Evolutionary conservation across 2,113 vertebrate species (phyloP).

Genomic region (Anolis carolinensis): DNA sequence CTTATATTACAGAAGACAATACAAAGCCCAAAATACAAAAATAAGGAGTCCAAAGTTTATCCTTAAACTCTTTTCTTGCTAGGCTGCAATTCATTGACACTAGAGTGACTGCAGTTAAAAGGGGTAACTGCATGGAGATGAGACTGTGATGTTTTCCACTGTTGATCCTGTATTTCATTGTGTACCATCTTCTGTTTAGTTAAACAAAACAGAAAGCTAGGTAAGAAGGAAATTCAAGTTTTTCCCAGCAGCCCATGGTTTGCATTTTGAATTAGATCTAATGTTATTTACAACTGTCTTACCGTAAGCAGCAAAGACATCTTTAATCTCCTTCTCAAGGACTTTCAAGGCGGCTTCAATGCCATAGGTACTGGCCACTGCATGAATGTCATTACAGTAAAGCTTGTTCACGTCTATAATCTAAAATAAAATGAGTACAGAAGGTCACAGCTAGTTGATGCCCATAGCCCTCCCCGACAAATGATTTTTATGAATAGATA

Average conservation of each 20-base stretch:
- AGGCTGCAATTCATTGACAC: conserved; percentile 29
- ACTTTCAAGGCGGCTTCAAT: conserved; percentile 93
- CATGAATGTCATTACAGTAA: conserved; percentile 93
- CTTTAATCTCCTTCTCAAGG: conserved; percentile 97
- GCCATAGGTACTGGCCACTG: conserved; percentile 92
- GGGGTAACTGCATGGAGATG: not conserved
- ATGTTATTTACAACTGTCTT: conserved; percentile 29
- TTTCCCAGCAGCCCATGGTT: not conserved
- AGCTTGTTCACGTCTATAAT: conserved; percentile 87
- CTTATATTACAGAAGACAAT: too few relatives aligned
- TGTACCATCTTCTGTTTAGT: not conserved
- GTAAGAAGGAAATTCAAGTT: not conserved
- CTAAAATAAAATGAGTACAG: conserved; percentile 67
- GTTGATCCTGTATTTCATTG: not conserved
- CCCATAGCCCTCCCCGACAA: not conserved
- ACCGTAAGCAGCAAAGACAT: conserved; percentile 99
- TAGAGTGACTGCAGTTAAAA: not conserved
- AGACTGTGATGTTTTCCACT: not conserved
- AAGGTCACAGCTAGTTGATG: not conserved
- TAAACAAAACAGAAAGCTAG: not conserved
- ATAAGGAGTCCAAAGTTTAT: not conserved
- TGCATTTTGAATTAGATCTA: not conserved
- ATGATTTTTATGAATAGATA: not conserved
- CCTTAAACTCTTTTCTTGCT: conserved; percentile 24
- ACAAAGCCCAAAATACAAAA: not conserved